Conservation (phyloP, 2,888 invertebrate genomes). For the Liposcelis brunnea region DNA sequence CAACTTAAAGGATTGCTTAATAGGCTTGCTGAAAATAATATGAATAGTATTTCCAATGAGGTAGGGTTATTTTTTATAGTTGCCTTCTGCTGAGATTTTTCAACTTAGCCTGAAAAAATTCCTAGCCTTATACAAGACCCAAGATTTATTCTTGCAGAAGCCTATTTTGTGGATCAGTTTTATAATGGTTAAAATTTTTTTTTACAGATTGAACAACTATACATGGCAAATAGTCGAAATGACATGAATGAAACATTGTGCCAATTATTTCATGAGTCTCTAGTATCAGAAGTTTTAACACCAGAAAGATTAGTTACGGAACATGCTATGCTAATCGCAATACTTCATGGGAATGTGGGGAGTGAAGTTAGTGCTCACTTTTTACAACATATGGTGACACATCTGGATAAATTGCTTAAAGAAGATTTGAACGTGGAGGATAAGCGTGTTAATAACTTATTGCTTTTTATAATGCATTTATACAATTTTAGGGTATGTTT, state of each 20-base stretch:
- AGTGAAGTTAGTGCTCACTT: conserved; percentile 81
- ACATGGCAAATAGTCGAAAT: conserved; percentile 60
- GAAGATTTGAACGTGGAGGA: conserved; percentile 40
- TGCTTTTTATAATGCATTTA: conserved; percentile 58
- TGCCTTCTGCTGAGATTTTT: no score
- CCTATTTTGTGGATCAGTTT: no score
- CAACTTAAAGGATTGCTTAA: conserved; percentile 81
- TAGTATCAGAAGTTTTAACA: conserved; percentile 40
- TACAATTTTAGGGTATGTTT: conserved; percentile 70
- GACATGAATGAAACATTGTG: conserved; percentile 63
- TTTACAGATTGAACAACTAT: conserved; percentile 57
- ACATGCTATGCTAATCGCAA: conserved; percentile 62
- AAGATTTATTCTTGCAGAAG: no score
- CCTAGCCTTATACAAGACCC: no score
- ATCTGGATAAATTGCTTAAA: conserved; percentile 42
- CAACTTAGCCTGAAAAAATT: no score
- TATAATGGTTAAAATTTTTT: conserved; percentile 7
- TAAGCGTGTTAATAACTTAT: conserved; percentile 66
- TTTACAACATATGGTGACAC: conserved; percentile 51
- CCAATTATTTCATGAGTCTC: conserved; percentile 48
- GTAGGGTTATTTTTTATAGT: conserved; percentile 20
- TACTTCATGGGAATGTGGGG: conserved; percentile 79
- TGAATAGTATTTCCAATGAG: conserved; percentile 57
- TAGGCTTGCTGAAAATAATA: conserved; percentile 70
- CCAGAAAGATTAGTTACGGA: conserved; percentile 68